Base-by-base conservation (phyloP, 2,888 invertebrate species). In the Onthophagus sagittarius region DNA sequence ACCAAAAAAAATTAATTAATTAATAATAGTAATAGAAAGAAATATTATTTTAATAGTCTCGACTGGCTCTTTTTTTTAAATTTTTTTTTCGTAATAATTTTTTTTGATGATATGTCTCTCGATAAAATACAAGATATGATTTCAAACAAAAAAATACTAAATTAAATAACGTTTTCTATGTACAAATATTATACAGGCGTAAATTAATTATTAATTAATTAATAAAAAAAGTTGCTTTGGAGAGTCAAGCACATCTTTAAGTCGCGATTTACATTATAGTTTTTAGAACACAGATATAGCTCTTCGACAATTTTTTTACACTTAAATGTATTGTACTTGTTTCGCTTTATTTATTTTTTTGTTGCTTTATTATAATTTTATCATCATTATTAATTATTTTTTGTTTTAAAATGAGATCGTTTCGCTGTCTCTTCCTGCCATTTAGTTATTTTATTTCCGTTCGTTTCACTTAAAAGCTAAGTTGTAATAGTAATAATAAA, bases 281-380 rank as follows among this genome's bases (percentile, higher is more conserved):
- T 39, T 14, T 62, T 62, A 71, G 71, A 71, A 71, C 71, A 71
- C 71, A 71, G 71, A 71, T 62, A 71, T 71, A 71, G 71, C 71
- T 71, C 53, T 33, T 23, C 23, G 64, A 15, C 23, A 15, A 15
- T 67, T 15, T 67, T 15, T 67, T 67, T 15, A 23, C 67, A 11
- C 67, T 67, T 67, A 14, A 23, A 67, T 23, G 23, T 23, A 32
- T 67, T 67, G 67, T 67, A 67, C 67, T 67, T 23, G 23, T 67
- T 67, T 67, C 23, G 32, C 23, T 23, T 23, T 23, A 67, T 67
- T n/a, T 15, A 67, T 31, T 31, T 67, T 67, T 15, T 67, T 32
- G 23, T 15, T 64, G 64, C 64, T 9, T 15, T 15, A 15, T n/a
- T 62, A n/a, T 13, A 53, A 53, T 53, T 63, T 63, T 63, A n/a